Percentiles rank a stretch among this genome's conserved stretches.
Evolutionary conservation across 2,888 invertebrate genomes (phyloP).

Genomic region (Hemaris fuciformis): DNA sequence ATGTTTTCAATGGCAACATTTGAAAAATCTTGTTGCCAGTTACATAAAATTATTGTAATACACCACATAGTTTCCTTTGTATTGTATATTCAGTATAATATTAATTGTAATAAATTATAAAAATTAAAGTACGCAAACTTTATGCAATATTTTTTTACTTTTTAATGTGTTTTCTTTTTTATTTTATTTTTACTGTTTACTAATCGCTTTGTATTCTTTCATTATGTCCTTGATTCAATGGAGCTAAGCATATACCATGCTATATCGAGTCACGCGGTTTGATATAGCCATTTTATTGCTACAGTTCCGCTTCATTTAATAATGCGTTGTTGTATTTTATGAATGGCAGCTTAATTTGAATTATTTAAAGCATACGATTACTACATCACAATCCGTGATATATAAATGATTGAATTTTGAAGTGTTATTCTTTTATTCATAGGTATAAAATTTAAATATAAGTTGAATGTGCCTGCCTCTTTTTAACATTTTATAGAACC

Average conservation of each 20-base stretch:
- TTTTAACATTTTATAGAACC: constrained; percentile 32
- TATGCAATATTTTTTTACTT: constrained; percentile 57
- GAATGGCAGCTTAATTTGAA: constrained; percentile 52
- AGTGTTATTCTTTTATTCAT: constrained; percentile 54
- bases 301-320: neutral
- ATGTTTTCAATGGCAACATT: constrained; percentile 39
- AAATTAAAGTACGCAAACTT: constrained; percentile 46
- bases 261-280: neutral
- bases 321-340: constrained; percentile 16
- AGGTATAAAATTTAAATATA: constrained; percentile 47
- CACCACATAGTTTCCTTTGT: constrained; percentile 42
- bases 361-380: constrained; percentile 35
- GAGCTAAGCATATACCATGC: neutral
- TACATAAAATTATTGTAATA: constrained; percentile 35
- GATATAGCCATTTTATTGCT: neutral
- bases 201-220: neutral
- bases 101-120: constrained; percentile 60
- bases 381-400: constrained; percentile 73
- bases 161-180: constrained; percentile 28
- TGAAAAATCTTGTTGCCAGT: constrained; percentile 39
- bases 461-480: constrained; percentile 67
- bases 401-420: constrained; percentile 60
- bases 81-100: constrained; percentile 69
- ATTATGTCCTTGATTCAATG: neutral
- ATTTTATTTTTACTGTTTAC: constrained; percentile 10